Evolutionary conservation across 2,113 vertebrate species (phyloP).

Genomic region (Tiliqua scincoides): DNA sequence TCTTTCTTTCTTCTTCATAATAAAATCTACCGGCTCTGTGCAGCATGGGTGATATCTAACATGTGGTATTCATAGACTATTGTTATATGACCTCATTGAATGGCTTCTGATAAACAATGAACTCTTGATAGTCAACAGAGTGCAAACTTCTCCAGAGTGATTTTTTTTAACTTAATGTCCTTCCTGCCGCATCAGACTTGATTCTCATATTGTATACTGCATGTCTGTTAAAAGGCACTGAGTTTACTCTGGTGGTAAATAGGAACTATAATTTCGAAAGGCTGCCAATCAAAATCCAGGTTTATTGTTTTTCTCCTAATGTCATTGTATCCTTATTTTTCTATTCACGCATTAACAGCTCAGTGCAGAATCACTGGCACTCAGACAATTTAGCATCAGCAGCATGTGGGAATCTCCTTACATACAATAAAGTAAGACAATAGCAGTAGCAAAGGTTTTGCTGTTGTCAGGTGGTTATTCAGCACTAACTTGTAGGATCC

Average conservation of each 20-base stretch:
- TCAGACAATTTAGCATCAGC: not conserved
- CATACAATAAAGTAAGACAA: constrained; percentile 34
- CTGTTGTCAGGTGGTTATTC: constrained; percentile 53
- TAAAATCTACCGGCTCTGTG: constrained; percentile 34
- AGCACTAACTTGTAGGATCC: constrained; percentile 52
- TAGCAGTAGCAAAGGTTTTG: constrained; percentile 19
- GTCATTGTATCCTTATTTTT: constrained; percentile 23
- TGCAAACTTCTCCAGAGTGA: not conserved
- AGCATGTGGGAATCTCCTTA: constrained; percentile 24
- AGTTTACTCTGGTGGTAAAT: constrained; percentile 35
- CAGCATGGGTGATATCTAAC: constrained; percentile 12
- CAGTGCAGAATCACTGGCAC: not conserved
- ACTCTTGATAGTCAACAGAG: constrained; percentile 50
- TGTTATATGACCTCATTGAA: constrained; percentile 34
- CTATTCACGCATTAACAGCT: not conserved
- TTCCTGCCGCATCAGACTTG: constrained; percentile 10
- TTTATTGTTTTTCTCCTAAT: constrained; percentile 21
- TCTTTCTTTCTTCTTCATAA: too few relatives aligned
- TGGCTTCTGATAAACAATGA: constrained; percentile 45
- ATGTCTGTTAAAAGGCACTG: constrained; percentile 28
- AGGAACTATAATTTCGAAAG: constrained; percentile 38
- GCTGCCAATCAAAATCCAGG: not conserved
- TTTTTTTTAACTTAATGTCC: constrained; percentile 21
- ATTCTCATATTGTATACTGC: not conserved
- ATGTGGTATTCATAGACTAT: constrained; percentile 40